Percentiles rank a stretch among this genome's conserved stretches.
Conservation (phyloP, 2,113 vertebrate species). For the Nesospiza acunhae region DNA sequence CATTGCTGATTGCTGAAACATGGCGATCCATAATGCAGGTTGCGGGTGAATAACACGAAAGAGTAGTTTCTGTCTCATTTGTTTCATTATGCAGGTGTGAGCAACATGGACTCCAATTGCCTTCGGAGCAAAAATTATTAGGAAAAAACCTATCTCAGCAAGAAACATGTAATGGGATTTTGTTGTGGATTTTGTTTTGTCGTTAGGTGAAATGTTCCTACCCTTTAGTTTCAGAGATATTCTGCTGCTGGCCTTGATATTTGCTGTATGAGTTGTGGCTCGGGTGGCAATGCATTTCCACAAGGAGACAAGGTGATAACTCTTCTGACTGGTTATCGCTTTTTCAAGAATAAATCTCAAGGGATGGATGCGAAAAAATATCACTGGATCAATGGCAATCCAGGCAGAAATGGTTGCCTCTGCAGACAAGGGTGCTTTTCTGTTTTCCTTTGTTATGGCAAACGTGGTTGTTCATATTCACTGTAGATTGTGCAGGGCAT, state of each 20-base stretch:
- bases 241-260: background rate
- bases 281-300: slow-evolving; percentile 21
- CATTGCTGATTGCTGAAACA: background rate
- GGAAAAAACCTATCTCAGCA: background rate
- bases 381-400: slow-evolving; percentile 5
- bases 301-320: slow-evolving; percentile 21
- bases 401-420: background rate
- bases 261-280: slow-evolving; percentile 13
- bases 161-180: background rate
- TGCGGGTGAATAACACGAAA: background rate
- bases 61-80: background rate
- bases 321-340: slow-evolving; percentile 5
- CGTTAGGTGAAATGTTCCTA: background rate
- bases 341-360: slow-evolving; percentile 36
- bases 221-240: background rate
- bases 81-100: slow-evolving; percentile 2
- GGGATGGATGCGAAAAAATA: background rate
- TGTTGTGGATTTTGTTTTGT: slow-evolving; percentile 8
- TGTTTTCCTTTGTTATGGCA: background rate
- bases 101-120: background rate
- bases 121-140: background rate
- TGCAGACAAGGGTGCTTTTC: background rate
- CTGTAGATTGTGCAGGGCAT: background rate
- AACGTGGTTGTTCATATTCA: background rate
- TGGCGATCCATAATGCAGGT: background rate